Percentiles rank a stretch among this genome's conserved stretches.
Conservation (phyloP, 2,797 vertebrate species). For the Anniella stebbinsi region DNA sequence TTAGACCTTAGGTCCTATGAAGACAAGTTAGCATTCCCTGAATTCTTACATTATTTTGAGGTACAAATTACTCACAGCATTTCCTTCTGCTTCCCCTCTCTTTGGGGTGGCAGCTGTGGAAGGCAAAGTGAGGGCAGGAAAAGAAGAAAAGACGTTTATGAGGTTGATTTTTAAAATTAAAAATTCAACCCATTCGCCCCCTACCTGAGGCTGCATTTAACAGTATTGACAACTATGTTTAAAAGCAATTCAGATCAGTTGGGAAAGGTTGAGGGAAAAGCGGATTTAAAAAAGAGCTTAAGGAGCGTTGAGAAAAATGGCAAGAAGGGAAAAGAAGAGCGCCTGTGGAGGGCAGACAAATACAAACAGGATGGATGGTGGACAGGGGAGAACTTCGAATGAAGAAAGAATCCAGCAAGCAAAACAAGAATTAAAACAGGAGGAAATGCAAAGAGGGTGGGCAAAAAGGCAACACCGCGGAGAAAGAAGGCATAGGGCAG, state of each 20-base stretch:
- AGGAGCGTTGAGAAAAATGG: not conserved
- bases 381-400: not conserved
- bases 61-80: not conserved
- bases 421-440: not conserved
- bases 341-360: not conserved
- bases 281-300: conserved; percentile 1
- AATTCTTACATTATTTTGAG: not conserved
- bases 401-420: not conserved
- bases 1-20: not conserved
- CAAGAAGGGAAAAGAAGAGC: not conserved
- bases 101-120: not conserved
- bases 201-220: conserved; percentile 36
- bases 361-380: conserved; percentile 3
- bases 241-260: conserved; percentile 43
- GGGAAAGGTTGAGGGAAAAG: not conserved
- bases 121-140: not conserved
- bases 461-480: not conserved
- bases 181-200: conserved; percentile 7
- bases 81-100: not conserved
- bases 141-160: not conserved
- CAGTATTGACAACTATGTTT: conserved; percentile 44
- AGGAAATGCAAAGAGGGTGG: not conserved
- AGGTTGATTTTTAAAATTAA: conserved; percentile 54
- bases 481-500: not conserved
- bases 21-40: not conserved